phyloP scores from a whole-genome alignment of 2,113 vertebrate species.

The Misgurnus mizolepis region DNA sequence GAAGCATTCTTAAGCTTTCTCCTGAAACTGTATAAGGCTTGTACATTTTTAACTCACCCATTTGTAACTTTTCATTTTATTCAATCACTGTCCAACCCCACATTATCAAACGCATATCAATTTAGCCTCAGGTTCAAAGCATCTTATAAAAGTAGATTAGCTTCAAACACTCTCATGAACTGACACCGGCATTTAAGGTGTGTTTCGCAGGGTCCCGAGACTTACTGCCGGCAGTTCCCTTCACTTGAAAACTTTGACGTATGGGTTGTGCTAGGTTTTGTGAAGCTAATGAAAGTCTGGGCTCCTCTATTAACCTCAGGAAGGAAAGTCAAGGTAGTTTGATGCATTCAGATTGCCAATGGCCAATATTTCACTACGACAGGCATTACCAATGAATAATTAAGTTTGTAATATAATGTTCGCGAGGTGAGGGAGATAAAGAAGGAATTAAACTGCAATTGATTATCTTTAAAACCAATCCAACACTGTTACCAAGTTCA shows the following conservation, averaged over 20 bases:
- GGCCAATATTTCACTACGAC: constrained; percentile 89
- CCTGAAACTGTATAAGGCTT: too few relatives aligned
- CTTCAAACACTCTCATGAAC: constrained; percentile 1
- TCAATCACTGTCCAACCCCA: constrained; percentile 14
- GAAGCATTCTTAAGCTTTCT: background rate
- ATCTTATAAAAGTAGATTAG: constrained; percentile 6
- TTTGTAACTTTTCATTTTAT: background rate
- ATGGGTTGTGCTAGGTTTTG: constrained; percentile 75
- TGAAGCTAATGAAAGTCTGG: constrained; percentile 79
- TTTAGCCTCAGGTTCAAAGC: constrained; percentile 10
- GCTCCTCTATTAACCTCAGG: constrained; percentile 87
- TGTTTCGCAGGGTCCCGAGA: constrained; percentile 24
- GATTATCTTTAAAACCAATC: constrained; percentile 84
- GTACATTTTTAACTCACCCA: constrained; percentile 6
- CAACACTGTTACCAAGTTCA: constrained; percentile 74
- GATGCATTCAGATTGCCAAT: constrained; percentile 82
- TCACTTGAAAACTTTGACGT: constrained; percentile 75
- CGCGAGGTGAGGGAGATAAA: constrained; percentile 69
- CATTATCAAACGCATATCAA: constrained; percentile 8
- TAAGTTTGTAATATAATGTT: constrained; percentile 94
- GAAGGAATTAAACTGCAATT: constrained; percentile 80
- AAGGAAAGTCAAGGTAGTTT: constrained; percentile 76
- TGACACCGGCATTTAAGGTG: constrained; percentile 8
- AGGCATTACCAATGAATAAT: constrained; percentile 96
- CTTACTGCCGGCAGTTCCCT: constrained; percentile 57